Base-by-base conservation (phyloP, 2,888 invertebrate species). In the Chloroclystis v-ata region DNA sequence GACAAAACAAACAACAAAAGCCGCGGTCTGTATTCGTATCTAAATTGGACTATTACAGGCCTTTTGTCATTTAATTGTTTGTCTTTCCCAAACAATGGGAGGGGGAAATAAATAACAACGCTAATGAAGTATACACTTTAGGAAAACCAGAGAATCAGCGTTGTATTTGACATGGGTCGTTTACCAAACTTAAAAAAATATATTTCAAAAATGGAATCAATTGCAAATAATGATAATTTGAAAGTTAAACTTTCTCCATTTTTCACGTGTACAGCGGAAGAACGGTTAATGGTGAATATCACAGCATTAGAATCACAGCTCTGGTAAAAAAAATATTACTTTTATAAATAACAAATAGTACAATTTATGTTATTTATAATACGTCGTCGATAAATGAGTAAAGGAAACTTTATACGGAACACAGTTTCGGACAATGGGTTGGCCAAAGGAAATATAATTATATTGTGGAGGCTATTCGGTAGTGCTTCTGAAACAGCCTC, bases 21-120 rank as follows among this genome's bases (percentile, higher is more conserved):
- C 56, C 60, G 49, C 54, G 39, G 48, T 56, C 61, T 57, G 59
- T 65, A 64, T 68, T 62, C 66, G 61, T 67, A 65, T 64, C 68
- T 67, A 70, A 73, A 74, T 72, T 72, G 66, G 62, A 67, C 73
- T 71, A 72, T 74, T 74, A 72, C 65, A 65, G 50, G 60, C 64
- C 69, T 65, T 72, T 74, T 74, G 72, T 74, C 67, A 60, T 70
- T 61, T 68, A 67, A 74, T 74, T 74, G 72, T 74, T 74, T 71
- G 66, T 68, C 69, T 73, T 64, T 60, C 63, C 62, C 49, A 56
- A 63, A 68, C 72, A 71, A 69, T 52, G 65, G 55, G 52, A 51
- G 54, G 43, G n/a, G 53, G 52, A 67, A 65, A 69, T 70, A 74
- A 74, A 74, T 72, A 69, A 65, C 65, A 57, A 56, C 46, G 42